These are phyloP conservation scores for Cheilosia impressa DNA, from an alignment of 2,888 invertebrate species.

Conservation along the genomic window DNA sequence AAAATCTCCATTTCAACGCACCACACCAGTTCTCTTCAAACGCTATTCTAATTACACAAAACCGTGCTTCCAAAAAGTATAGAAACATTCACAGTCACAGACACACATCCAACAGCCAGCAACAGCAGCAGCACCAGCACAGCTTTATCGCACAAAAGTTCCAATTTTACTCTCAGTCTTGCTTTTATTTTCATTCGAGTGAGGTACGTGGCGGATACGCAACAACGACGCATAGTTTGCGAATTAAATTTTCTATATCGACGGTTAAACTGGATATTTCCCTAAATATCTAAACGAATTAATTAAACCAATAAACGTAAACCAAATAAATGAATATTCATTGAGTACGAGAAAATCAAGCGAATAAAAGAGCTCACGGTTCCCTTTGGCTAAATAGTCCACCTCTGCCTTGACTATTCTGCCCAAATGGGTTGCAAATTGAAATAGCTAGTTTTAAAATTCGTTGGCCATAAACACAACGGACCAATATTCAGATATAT, in stretches of 20 bases:
- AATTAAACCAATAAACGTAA: slow-evolving; percentile 49
- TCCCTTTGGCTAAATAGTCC: slow-evolving; percentile 45
- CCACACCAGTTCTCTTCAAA: not conserved
- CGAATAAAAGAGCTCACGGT: slow-evolving; percentile 33
- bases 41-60: not conserved
- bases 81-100: too few relatives aligned
- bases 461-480: slow-evolving; percentile 1
- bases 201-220: slow-evolving; percentile 69
- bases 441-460: slow-evolving; percentile 21
- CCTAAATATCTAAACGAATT: slow-evolving; percentile 51
- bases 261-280: slow-evolving; percentile 50
- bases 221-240: slow-evolving; percentile 71
- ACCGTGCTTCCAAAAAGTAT: too few relatives aligned
- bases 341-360: slow-evolving; percentile 44
- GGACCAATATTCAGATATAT: not conserved
- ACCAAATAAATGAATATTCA: not conserved
- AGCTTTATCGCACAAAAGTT: slow-evolving; percentile 20
- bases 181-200: slow-evolving; percentile 67
- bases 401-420: slow-evolving; percentile 30
- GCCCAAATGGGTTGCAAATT: slow-evolving; percentile 39
- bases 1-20: not conserved
- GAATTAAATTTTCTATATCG: slow-evolving; percentile 43
- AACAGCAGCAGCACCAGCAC: not conserved
- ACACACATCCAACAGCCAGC: too few relatives aligned
- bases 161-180: slow-evolving; percentile 58